These are phyloP conservation scores for Platycnemis pennipes DNA, from an alignment of 2,888 invertebrate genomes.

Conservation along the genomic window DNA sequence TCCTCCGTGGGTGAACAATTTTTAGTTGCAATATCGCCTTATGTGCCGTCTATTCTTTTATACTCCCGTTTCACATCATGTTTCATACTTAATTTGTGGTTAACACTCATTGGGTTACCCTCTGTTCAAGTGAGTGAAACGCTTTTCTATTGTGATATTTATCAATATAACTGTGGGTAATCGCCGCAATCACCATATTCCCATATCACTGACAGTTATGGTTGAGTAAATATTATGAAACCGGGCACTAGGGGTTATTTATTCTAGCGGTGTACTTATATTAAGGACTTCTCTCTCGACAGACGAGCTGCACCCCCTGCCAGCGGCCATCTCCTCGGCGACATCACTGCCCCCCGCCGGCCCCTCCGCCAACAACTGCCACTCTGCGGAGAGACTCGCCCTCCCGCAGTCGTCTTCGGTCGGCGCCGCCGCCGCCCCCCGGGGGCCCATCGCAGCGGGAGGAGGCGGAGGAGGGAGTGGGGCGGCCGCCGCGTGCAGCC, in stretches of 20 bases:
- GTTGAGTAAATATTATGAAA: background rate
- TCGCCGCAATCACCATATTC: too few species aligned
- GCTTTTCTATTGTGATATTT: too few species aligned
- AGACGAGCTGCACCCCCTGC: slow-evolving; percentile 78
- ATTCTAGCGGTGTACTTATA: background rate
- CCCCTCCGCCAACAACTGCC: slow-evolving; percentile 72
- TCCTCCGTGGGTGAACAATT: too few species aligned
- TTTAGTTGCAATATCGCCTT: too few species aligned
- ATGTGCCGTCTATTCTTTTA: too few species aligned
- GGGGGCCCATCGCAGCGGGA: slow-evolving; percentile 75
- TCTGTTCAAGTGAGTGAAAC: too few species aligned
- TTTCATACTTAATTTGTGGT: too few species aligned
- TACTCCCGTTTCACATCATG: too few species aligned
- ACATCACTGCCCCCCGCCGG: slow-evolving; percentile 48
- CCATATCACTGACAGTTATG: too few species aligned
- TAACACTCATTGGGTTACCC: too few species aligned
- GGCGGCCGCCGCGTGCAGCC: slow-evolving; percentile 69
- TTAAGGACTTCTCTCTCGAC: slow-evolving; percentile 70
- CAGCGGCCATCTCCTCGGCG: slow-evolving; percentile 49
- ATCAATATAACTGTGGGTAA: too few species aligned
- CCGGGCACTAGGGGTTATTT: background rate
- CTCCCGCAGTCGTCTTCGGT: slow-evolving; percentile 83
- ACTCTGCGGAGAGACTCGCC: slow-evolving; percentile 81
- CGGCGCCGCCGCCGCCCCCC: slow-evolving; percentile 78
- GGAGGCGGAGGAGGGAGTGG: slow-evolving; percentile 68